phyloP scores from a whole-genome alignment of 2,888 invertebrate species.

The Sinohyriopsis cumingii region DNA sequence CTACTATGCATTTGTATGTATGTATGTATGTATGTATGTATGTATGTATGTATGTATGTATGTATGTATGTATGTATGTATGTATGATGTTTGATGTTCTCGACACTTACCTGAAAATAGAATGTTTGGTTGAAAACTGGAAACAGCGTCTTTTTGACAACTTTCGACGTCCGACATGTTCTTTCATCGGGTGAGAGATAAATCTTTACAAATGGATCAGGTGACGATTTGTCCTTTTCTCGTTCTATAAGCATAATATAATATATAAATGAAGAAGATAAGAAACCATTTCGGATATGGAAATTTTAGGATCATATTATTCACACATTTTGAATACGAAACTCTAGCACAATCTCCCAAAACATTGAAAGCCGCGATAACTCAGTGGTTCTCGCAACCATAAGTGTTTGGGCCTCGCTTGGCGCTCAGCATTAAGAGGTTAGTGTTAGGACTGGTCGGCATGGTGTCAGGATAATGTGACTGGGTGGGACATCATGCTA shows the following conservation, averaged over 20 bases:
- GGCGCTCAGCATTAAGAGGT: too few species aligned
- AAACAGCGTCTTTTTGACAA: conserved; percentile 61
- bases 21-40: not conserved
- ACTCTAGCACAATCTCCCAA: too few species aligned
- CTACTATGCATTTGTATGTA: not conserved
- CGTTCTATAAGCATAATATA: conserved; percentile 44
- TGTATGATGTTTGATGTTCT: not conserved
- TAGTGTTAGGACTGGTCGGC: too few species aligned
- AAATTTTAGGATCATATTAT: too few species aligned
- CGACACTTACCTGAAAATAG: conserved; percentile 54
- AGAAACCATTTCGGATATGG: too few species aligned
- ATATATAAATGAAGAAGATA: not conserved
- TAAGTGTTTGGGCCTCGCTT: too few species aligned
- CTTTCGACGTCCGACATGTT: conserved; percentile 61
- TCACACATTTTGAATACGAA: too few species aligned
- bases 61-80: not conserved
- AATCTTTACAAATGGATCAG: conserved; percentile 70
- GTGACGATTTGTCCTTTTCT: conserved; percentile 36
- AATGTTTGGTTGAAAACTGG: conserved; percentile 69
- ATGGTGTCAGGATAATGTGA: too few species aligned
- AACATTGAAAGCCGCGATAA: too few species aligned
- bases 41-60: not conserved
- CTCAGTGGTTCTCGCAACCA: too few species aligned
- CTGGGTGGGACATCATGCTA: too few species aligned
- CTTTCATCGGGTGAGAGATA: conserved; percentile 68